Evolutionary conservation across 2,888 invertebrate genomes (phyloP).

Genomic region (Drosophila neotestacea): DNA sequence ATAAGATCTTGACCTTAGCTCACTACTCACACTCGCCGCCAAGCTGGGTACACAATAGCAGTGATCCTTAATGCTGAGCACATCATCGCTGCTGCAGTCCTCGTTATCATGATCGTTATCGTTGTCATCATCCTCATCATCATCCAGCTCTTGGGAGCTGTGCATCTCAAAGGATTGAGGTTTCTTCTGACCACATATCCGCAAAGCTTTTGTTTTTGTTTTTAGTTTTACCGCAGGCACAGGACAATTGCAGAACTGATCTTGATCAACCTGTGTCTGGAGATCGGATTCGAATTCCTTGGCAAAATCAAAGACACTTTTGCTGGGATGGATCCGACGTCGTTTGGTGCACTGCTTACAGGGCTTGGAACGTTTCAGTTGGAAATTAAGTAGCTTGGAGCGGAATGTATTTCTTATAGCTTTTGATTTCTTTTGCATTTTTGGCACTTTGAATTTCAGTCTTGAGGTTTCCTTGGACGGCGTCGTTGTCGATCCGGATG

Average conservation of each 20-base stretch:
- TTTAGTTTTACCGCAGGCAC: slow-evolving; percentile 2
- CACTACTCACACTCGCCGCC: slow-evolving; percentile 84
- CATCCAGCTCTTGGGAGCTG: slow-evolving; percentile 58
- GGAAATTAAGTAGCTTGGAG: slow-evolving; percentile 82
- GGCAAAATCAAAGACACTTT: slow-evolving; percentile 83
- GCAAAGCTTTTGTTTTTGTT: slow-evolving; percentile 38
- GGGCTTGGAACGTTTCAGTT: slow-evolving; percentile 77
- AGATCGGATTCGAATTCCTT: slow-evolving; percentile 77
- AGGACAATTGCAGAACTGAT: slow-evolving; percentile 83
- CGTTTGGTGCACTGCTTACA: slow-evolving; percentile 84
- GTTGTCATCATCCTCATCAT: slow-evolving; percentile 32
- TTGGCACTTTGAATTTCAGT: slow-evolving; percentile 83
- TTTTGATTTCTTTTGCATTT: slow-evolving; percentile 84
- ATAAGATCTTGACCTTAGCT: slow-evolving; percentile 20
- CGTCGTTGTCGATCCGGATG: slow-evolving; percentile 44
- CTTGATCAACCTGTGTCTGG: slow-evolving; percentile 31
- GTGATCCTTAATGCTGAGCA: slow-evolving; percentile 83
- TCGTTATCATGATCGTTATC: slow-evolving; percentile 56
- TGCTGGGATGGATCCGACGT: slow-evolving; percentile 83
- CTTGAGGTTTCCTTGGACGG: slow-evolving; percentile 82
- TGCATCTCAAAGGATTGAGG: slow-evolving; percentile 57
- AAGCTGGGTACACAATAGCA: slow-evolving; percentile 84
- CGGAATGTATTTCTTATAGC: slow-evolving; percentile 84
- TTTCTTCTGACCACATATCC: slow-evolving; percentile 50
- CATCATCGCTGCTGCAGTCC: slow-evolving; percentile 80